A percentile compares a stretch with the other conserved stretches of the same genome.
phyloP scores from a whole-genome alignment of 2,888 invertebrate genomes.

The Zelleria hepariella region DNA sequence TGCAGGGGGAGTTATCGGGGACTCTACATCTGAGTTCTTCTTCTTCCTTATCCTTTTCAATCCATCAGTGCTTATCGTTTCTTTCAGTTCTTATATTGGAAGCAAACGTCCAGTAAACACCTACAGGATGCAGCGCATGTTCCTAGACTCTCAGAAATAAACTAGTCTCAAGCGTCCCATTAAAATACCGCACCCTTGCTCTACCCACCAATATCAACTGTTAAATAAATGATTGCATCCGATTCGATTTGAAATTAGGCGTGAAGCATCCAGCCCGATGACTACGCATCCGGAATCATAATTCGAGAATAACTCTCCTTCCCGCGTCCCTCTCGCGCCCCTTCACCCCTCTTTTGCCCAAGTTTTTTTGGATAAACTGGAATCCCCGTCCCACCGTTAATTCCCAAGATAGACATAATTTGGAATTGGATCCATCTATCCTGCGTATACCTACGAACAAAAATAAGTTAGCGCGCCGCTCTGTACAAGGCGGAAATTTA shows the following conservation, averaged over 20 bases:
- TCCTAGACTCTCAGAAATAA: background rate
- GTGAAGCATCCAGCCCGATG: conserved; percentile 61
- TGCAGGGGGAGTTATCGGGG: background rate
- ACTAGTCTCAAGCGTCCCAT: background rate
- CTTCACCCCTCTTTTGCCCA: conserved; percentile 26
- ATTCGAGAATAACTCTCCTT: conserved; percentile 63
- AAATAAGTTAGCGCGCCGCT: conserved; percentile 58
- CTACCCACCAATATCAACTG: background rate
- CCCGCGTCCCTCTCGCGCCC: conserved; percentile 18
- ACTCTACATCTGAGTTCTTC: too few relatives aligned
- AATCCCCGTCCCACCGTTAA: conserved; percentile 67
- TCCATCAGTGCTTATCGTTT: too few relatives aligned
- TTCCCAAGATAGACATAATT: conserved; percentile 74
- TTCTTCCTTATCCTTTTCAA: too few relatives aligned
- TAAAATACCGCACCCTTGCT: background rate
- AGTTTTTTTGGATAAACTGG: conserved; percentile 67
- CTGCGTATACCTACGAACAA: conserved; percentile 58
- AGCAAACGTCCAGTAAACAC: background rate
- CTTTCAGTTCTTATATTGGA: background rate
- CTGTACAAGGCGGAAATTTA: conserved; percentile 46
- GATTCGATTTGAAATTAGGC: conserved; percentile 41
- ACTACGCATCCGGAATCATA: conserved; percentile 70
- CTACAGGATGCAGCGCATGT: background rate
- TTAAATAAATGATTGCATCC: conserved; percentile 5
- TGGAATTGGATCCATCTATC: conserved; percentile 74